Base-by-base conservation (phyloP, 1,140 invertebrate species). In the Neotoxoptera formosana region DNA sequence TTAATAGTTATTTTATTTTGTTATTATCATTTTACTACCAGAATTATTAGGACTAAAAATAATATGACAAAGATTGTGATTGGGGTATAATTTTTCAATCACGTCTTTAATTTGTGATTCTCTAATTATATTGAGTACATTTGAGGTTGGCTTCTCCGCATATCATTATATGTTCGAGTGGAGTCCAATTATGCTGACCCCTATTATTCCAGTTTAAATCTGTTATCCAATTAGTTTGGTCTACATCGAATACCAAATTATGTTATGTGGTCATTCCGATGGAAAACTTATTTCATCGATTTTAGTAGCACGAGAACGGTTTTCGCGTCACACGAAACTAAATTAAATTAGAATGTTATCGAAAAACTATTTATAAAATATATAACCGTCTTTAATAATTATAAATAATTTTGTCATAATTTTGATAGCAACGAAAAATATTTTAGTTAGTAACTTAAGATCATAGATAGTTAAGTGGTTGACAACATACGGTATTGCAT, bases 141-240 rank as follows among this genome's bases (percentile, higher is more conserved):
- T 83, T 8, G 36, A 83, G 34, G 81, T 83, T 36, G 34, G 81
- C 21, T 45, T 25, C 83, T 86, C 2, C 17, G 6, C 30, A 34
- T 20, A 14, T 6, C 14, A 76, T n/a, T 76, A 76, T 76, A 76
- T 45, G 11, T 86, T 45, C 0, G 25, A 45, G 41, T 45, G 36
- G 1, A 86, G 34, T 83, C 34, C 34, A 83, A 86, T 45, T 86
- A 86, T 86, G 45, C 83, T 30, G 9, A 86, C 21, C 83, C 1
- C 23, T 86, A 86, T 45, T 86, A 25, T 86, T 86, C 41, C 23
- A 86, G 21, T 86, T 45, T 86, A 45, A 86, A 86, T 25, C 83
- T 41, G 36, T 45, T 86, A 41, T 86, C 25, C 83, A 86, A 86
- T 86, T 86, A 86, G 23, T 86, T 86, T 86, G 36, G 23, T 45